These are phyloP conservation scores for Cololabis saira DNA, from an alignment of 2,113 vertebrate species.

Conservation along the genomic window DNA sequence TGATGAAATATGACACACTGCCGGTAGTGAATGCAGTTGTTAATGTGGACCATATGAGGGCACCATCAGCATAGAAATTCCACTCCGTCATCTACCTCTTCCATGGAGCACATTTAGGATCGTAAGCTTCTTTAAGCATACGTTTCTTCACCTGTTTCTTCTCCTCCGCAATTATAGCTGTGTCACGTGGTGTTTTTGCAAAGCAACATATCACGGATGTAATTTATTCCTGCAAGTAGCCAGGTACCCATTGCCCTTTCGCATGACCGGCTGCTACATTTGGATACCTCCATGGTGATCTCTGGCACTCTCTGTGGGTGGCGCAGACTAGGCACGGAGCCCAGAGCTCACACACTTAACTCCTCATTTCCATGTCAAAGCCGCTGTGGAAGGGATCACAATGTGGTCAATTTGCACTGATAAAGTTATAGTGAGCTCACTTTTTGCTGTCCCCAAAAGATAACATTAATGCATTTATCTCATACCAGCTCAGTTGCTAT, in stretches of 20 bases:
- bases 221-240: slow-evolving; percentile 67
- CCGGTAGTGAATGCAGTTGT: slow-evolving; percentile 44
- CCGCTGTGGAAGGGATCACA: slow-evolving; percentile 66
- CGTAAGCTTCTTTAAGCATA: slow-evolving; percentile 16
- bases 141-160: slow-evolving; percentile 6
- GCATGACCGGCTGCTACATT: slow-evolving; percentile 74
- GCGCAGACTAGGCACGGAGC: slow-evolving; percentile 72
- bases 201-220: slow-evolving; percentile 30
- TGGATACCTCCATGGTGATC: slow-evolving; percentile 71
- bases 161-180: background rate
- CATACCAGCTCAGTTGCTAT: slow-evolving; percentile 80
- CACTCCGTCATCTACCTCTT: slow-evolving; percentile 1
- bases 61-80: slow-evolving; percentile 55
- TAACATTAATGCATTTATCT: slow-evolving; percentile 79
- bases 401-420: slow-evolving; percentile 82
- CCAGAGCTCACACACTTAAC: slow-evolving; percentile 79
- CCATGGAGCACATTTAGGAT: slow-evolving; percentile 4
- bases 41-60: slow-evolving; percentile 72
- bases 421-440: slow-evolving; percentile 81
- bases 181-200: slow-evolving; percentile 26
- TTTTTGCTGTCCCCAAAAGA: slow-evolving; percentile 71
- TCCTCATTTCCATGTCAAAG: slow-evolving; percentile 85
- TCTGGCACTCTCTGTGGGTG: slow-evolving; percentile 81
- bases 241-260: slow-evolving; percentile 76
- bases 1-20: background rate